A percentile compares a stretch with the other conserved stretches of the same genome.
Evolutionary conservation across 2,888 invertebrate genomes (phyloP).

Genomic region (Anaspis maculata): DNA sequence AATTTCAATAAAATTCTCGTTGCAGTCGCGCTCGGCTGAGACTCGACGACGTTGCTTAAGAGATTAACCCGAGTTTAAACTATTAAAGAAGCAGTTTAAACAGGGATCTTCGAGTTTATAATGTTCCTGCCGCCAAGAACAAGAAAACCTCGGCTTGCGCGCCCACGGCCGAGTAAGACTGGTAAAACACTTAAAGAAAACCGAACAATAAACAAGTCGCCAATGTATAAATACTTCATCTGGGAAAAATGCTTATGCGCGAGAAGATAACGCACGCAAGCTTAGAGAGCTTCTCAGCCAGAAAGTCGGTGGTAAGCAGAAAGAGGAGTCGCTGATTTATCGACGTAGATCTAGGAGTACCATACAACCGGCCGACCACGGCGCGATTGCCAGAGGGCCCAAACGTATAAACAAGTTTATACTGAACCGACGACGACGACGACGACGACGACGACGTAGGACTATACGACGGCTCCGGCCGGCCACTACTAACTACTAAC

Average conservation of each 20-base stretch:
- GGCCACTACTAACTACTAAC: slow-evolving; percentile 25
- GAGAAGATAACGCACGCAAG: too few species aligned
- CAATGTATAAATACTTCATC: too few species aligned
- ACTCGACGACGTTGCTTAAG: too few species aligned
- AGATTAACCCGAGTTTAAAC: too few species aligned
- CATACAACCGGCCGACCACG: slow-evolving; percentile 11
- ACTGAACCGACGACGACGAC: too few species aligned
- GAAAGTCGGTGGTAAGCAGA: slow-evolving; percentile 4
- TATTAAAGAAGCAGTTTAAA: too few species aligned
- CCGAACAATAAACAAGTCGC: slow-evolving; percentile 20
- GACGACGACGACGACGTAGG: slow-evolving; percentile 1
- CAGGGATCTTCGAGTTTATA: too few species aligned
- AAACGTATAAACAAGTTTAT: slow-evolving; percentile 34
- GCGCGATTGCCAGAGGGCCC: slow-evolving; percentile 20
- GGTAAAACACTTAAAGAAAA: slow-evolving; percentile 23
- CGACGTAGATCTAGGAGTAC: slow-evolving; percentile 18
- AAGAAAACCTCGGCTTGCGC: slow-evolving; percentile 7
- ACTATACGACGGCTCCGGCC: background rate
- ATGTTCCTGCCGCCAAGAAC: too few species aligned
- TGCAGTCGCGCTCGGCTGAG: too few species aligned
- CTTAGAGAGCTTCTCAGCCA: too few species aligned
- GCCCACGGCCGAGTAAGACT: slow-evolving; percentile 23
- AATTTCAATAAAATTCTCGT: too few species aligned
- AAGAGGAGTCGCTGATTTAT: slow-evolving; percentile 21
- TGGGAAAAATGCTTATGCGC: too few species aligned